These are phyloP conservation scores for Drosophila ficusphila DNA, from an alignment of 1,140 invertebrate species.

Conservation along the genomic window DNA sequence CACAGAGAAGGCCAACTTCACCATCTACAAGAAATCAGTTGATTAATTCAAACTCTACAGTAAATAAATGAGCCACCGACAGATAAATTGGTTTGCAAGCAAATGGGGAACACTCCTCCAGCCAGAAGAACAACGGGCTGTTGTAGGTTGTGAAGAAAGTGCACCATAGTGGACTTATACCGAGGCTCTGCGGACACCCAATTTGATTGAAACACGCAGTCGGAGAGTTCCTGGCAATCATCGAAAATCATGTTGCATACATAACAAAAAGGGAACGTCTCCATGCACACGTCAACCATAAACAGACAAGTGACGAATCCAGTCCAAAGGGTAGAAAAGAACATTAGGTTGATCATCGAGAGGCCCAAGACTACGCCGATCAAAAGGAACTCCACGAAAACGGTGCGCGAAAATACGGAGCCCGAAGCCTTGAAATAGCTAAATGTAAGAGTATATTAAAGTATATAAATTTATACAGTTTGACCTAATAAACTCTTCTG, in stretches of 20 bases:
- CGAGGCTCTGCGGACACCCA: conserved; percentile 38
- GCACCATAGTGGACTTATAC: conserved; percentile 35
- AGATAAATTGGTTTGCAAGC: conserved; percentile 49
- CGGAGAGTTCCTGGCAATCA: conserved; percentile 44
- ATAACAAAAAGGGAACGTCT: conserved; percentile 65
- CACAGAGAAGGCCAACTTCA: conserved; percentile 59
- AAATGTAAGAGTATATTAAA: neutral
- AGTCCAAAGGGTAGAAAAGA: conserved; percentile 37
- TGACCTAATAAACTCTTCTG: too few species aligned
- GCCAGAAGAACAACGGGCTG: conserved; percentile 51
- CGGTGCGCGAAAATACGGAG: conserved; percentile 37
- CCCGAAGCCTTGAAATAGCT: conserved; percentile 48
- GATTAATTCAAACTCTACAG: neutral
- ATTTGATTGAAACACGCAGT: conserved; percentile 58
- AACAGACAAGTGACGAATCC: conserved; percentile 20
- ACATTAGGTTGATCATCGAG: conserved; percentile 34
- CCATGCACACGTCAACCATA: conserved; percentile 25
- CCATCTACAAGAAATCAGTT: conserved; percentile 21
- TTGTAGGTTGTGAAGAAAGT: conserved; percentile 60
- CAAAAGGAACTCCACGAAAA: conserved; percentile 37
- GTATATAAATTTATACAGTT: too few species aligned
- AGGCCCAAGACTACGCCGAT: conserved; percentile 42
- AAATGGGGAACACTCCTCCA: conserved; percentile 54
- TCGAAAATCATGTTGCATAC: conserved; percentile 46
- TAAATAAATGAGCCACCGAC: conserved; percentile 17